A percentile compares a stretch with the other conserved stretches of the same genome.
Conservation (phyloP, 2,888 invertebrate genomes). For the Philereme vetulata region DNA sequence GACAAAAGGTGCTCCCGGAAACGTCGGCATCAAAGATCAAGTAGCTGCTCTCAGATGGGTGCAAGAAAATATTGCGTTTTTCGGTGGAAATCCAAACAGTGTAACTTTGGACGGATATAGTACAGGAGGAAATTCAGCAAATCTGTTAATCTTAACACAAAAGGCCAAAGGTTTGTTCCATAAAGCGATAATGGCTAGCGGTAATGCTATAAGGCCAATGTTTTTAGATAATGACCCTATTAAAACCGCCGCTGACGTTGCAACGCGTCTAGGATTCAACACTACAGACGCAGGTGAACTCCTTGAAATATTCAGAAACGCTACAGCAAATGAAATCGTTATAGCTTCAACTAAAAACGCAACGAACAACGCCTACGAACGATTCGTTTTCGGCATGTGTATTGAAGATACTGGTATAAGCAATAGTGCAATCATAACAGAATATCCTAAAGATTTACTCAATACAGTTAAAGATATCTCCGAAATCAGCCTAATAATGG, state of each 20-base stretch:
- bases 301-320: constrained; percentile 44
- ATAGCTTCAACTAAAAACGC: constrained; percentile 37
- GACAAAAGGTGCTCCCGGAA: constrained; percentile 53
- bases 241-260: constrained; percentile 40
- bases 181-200: constrained; percentile 54
- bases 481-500: constrained; percentile 46
- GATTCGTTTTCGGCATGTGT: constrained; percentile 46
- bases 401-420: constrained; percentile 34
- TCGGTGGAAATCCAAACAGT: constrained; percentile 57
- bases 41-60: constrained; percentile 60
- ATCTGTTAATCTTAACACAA: constrained; percentile 48
- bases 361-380: constrained; percentile 39
- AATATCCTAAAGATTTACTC: constrained; percentile 39
- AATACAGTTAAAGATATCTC: constrained; percentile 27
- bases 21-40: constrained; percentile 59
- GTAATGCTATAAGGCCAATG: constrained; percentile 44
- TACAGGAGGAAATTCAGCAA: constrained; percentile 49
- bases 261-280: constrained; percentile 43
- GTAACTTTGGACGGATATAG: constrained; percentile 61
- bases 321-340: constrained; percentile 44
- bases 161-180: constrained; percentile 52
- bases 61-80: constrained; percentile 52
- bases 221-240: constrained; percentile 43
- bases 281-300: constrained; percentile 46
- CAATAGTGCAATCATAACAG: constrained; percentile 38